Evolutionary conservation across 2,888 invertebrate species (phyloP).

Genomic region (Phragmatobia fuliginosa): DNA sequence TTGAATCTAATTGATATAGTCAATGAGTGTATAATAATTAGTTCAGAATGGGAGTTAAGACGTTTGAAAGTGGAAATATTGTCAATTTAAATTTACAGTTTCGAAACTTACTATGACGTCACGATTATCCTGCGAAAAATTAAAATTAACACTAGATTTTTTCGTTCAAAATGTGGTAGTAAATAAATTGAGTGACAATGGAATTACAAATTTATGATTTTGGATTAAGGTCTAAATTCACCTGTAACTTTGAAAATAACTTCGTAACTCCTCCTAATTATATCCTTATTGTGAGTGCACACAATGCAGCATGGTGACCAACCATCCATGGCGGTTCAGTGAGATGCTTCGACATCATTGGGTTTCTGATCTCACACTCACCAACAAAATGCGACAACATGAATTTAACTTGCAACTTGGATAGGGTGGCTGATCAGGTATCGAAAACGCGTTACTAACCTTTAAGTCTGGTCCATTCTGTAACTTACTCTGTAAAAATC

Average conservation of each 20-base stretch:
- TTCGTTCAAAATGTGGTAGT: background rate
- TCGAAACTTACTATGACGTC: background rate
- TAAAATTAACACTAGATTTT: background rate
- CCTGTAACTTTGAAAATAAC: background rate
- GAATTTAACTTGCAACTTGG: too few species aligned
- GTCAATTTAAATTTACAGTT: background rate
- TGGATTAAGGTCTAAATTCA: background rate
- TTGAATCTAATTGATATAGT: constrained; percentile 1
- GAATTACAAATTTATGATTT: background rate
- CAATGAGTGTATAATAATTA: background rate
- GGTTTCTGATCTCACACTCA: too few species aligned
- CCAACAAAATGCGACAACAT: too few species aligned
- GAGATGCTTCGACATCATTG: too few species aligned
- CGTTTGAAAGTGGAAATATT: background rate
- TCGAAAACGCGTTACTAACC: too few species aligned
- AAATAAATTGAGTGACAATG: background rate
- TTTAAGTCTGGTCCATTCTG: too few species aligned
- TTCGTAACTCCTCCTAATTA: too few species aligned
- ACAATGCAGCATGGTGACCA: too few species aligned
- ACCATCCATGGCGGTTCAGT: too few species aligned
- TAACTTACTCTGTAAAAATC: too few species aligned
- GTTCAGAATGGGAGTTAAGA: background rate
- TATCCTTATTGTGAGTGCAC: too few species aligned
- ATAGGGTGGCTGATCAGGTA: too few species aligned
- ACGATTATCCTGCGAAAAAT: background rate